Evolutionary conservation across 2,113 vertebrate species (phyloP), one percentile per base, ranked within the genome.

Genomic region (Alligator mississippiensis): DNA sequence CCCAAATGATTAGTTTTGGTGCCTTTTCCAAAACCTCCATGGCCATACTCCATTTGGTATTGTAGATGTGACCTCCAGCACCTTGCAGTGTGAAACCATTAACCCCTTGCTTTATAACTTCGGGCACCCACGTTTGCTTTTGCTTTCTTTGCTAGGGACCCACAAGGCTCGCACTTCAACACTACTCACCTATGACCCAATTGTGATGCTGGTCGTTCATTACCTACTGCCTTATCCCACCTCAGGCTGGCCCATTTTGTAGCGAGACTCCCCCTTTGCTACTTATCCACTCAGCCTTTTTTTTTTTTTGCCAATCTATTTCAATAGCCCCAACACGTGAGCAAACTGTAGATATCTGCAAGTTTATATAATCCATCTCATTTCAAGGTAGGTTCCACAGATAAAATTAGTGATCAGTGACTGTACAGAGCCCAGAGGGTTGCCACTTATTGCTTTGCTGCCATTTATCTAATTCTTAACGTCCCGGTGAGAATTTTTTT

Each of bases 391-490:
- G n/a, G 18, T 79, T 72, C 64, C 11, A 34, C 18, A 28, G 72
- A 60, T 1, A 22, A 4, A 12, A 89, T 11, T 11, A 21, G 66
- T 21, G 18, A 70, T 70, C 19, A 70, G 30, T 30, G n/a, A 38
- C 30, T 34, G 12, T 70, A 70, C 11, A 70, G 19, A 70, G 19
- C 19, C 11, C 68, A 12, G 19, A 70, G 18, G 68, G 30, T 21
- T 19, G 21, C 21, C 19, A 70, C 68, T 70, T 9, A n/a, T 1
- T 5, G 30, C 13, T 68, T n/a, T 77, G 2, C 22, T 1, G 34
- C 11, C 0, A 1, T 0, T 8, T 76, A 18, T 1, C 5, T 30
- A 82, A 0, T 0, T 2, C 25, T 55, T 21, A 4, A 72, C 1
- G 1, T 13, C 34, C 19, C 2, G n/a, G 78, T 34, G 25, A 10